These are phyloP conservation scores for Xanthorhoe spadicearia DNA, from an alignment of 2,888 invertebrate genomes.

Conservation along the genomic window DNA sequence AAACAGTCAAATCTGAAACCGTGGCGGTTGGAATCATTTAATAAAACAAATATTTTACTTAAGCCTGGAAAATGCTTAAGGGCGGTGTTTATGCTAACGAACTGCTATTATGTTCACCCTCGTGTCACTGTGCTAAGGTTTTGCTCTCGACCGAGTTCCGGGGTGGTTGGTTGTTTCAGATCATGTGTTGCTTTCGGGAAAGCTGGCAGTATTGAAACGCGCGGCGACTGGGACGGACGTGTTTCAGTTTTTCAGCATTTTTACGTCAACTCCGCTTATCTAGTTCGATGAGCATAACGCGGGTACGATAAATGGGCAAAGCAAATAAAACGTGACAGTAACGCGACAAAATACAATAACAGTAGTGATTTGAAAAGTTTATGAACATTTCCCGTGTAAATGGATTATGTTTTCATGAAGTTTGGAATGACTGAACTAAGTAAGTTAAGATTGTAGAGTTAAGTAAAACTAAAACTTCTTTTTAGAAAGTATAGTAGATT, in stretches of 20 bases:
- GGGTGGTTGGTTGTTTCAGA: conserved; percentile 68
- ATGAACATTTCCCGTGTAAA: conserved; percentile 54
- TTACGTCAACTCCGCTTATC: conserved; percentile 52
- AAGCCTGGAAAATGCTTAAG: conserved; percentile 62
- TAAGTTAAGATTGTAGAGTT: conserved; percentile 54
- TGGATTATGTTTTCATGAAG: conserved; percentile 68
- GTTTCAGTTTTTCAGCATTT: conserved; percentile 36
- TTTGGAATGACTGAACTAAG: conserved; percentile 78
- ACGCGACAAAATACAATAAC: conserved; percentile 39
- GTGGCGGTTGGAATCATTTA: conserved; percentile 62
- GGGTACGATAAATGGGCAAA: conserved; percentile 55
- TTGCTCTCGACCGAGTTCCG: conserved; percentile 80
- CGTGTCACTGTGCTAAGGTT: conserved; percentile 84
- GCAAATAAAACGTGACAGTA: conserved; percentile 53
- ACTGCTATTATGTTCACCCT: conserved; percentile 78
- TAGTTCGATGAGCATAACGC: conserved; percentile 60
- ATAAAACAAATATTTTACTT: conserved; percentile 75
- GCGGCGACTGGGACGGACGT: conserved; percentile 61
- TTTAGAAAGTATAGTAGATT: background rate
- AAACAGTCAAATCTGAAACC: conserved; percentile 53
- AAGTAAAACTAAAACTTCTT: background rate
- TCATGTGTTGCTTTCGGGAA: conserved; percentile 78
- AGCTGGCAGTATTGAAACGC: conserved; percentile 61
- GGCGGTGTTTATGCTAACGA: conserved; percentile 77
- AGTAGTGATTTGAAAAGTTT: conserved; percentile 51